Conservation (phyloP, 2,888 invertebrate species). For the Melanostoma mellinum region DNA sequence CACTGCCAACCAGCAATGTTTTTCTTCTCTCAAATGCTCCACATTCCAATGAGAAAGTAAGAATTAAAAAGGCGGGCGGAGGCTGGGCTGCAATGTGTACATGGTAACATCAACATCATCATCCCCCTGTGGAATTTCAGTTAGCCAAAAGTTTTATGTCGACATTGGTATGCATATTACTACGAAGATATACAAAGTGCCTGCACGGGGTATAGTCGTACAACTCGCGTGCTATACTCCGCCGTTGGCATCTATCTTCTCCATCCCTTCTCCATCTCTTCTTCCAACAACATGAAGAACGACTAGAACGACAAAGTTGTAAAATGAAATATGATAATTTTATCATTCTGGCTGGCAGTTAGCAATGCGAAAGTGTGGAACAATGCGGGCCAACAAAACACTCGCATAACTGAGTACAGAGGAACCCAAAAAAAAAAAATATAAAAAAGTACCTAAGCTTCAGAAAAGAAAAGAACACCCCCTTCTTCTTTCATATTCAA, state of each 20-base stretch:
- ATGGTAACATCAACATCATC: slow-evolving; percentile 70
- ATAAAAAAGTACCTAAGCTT: not conserved
- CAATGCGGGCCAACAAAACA: slow-evolving; percentile 69
- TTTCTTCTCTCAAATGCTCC: slow-evolving; percentile 47
- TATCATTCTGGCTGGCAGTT: slow-evolving; percentile 70
- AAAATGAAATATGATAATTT: slow-evolving; percentile 74
- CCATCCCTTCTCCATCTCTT: not conserved
- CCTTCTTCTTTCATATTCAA: not conserved
- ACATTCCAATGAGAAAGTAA: slow-evolving; percentile 62
- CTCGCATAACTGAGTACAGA: slow-evolving; percentile 45
- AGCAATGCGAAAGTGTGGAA: slow-evolving; percentile 69
- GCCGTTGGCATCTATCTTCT: slow-evolving; percentile 16
- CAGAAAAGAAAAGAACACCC: not conserved
- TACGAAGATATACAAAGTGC: slow-evolving; percentile 57
- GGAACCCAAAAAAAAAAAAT: not conserved
- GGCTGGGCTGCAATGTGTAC: slow-evolving; percentile 42
- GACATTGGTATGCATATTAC: slow-evolving; percentile 73
- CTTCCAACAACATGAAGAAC: slow-evolving; percentile 15
- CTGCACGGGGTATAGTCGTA: slow-evolving; percentile 47
- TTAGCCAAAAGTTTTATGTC: slow-evolving; percentile 73
- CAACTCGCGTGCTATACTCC: slow-evolving; percentile 40
- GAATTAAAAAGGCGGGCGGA: slow-evolving; percentile 37
- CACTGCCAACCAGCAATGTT: not conserved
- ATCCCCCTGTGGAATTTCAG: slow-evolving; percentile 72
- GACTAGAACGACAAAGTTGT: slow-evolving; percentile 67